Evolutionary conservation across 2,113 vertebrate genomes (phyloP).

Genomic region (Choloepus hoffmanni): DNA sequence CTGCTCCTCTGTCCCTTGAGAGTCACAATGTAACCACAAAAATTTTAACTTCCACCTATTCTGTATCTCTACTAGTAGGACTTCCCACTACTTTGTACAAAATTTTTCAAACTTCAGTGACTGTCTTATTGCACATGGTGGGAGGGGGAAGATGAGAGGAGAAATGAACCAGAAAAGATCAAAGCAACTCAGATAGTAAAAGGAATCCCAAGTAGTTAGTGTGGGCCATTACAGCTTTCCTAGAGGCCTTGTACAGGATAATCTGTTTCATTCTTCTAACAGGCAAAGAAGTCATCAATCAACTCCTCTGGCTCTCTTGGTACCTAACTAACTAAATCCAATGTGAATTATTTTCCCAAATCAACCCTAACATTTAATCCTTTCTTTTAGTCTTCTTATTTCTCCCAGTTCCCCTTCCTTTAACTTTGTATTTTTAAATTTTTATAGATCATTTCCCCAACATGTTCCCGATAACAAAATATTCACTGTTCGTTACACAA

Average conservation of each 20-base stretch:
- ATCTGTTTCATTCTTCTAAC: neutral
- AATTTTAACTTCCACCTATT: neutral
- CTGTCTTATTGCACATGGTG: neutral
- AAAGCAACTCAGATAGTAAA: neutral
- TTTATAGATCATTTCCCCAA: neutral
- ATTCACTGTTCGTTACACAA: neutral
- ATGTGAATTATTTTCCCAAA: slow-evolving; percentile 18
- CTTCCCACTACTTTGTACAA: neutral
- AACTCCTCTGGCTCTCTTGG: neutral
- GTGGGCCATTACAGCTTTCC: neutral
- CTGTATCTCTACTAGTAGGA: neutral
- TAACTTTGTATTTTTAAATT: neutral
- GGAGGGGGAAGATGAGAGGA: neutral
- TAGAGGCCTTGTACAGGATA: neutral
- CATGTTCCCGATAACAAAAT: neutral
- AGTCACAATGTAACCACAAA: neutral
- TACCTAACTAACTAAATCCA: slow-evolving; percentile 33
- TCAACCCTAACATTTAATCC: neutral
- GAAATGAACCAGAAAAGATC: slow-evolving; percentile 1
- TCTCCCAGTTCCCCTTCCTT: neutral
- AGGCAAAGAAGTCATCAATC: neutral
- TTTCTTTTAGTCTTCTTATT: neutral
- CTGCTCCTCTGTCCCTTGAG: neutral
- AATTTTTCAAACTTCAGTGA: neutral
- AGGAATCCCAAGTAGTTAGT: neutral